Evolutionary conservation across 2,888 invertebrate genomes (phyloP).

Genomic region (Amiota communis): DNA sequence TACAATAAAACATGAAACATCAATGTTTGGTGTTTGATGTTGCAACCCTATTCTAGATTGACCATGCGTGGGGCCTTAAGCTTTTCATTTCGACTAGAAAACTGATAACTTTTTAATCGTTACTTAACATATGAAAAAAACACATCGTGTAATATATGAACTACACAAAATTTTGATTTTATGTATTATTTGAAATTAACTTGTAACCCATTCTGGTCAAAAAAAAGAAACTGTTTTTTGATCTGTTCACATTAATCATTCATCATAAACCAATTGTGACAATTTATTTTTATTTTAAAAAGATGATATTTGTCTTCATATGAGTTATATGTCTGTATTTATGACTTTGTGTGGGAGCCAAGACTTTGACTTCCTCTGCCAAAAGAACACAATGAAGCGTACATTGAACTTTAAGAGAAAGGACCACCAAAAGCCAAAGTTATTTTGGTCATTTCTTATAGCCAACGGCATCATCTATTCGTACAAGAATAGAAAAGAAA

Average conservation of each 20-base stretch:
- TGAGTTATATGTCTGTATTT: constrained; percentile 1
- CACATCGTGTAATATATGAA: background rate
- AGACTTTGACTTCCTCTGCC: constrained; percentile 9
- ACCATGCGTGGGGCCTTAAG: too few species aligned
- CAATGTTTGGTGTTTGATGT: too few species aligned
- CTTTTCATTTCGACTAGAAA: too few species aligned
- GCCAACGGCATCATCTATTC: too few species aligned
- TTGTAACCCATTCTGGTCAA: background rate
- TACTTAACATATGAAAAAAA: too few species aligned
- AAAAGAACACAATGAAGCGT: constrained; percentile 21
- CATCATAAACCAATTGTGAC: constrained; percentile 4
- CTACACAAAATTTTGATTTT: background rate
- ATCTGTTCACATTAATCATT: background rate
- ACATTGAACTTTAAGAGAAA: constrained; percentile 1
- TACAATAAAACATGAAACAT: too few species aligned
- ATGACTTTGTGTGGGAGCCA: constrained; percentile 15
- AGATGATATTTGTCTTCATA: background rate
- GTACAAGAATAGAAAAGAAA: too few species aligned
- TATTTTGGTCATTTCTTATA: too few species aligned
- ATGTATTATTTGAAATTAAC: background rate
- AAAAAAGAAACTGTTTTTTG: background rate
- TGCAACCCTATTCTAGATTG: too few species aligned
- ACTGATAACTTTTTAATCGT: too few species aligned
- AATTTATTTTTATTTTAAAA: constrained; percentile 13
- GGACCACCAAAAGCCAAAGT: background rate